Base-by-base conservation (phyloP, 2,888 invertebrate species). In the Dione vanillae region DNA sequence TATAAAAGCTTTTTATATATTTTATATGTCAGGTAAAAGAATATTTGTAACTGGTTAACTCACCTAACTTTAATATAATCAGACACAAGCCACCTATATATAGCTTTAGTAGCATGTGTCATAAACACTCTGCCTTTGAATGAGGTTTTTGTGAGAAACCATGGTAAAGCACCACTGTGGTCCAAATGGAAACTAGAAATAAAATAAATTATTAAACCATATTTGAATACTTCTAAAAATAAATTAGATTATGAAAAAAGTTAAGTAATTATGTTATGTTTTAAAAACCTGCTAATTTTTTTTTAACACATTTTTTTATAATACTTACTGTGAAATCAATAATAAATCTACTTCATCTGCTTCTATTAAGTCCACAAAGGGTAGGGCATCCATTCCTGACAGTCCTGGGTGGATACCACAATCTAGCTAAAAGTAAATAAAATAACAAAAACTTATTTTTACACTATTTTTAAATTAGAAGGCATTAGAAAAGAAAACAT, bases 101-200 rank as follows among this genome's bases (percentile, higher is more conserved):
- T 99, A 37, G 99, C 99, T 94, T 99, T 99, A 0, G 99, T 99
- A 0, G 99, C 99, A 85, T 99, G 99, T 0, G 99, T 99, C 99
- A 99, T 99, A 85, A 99, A 99, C 86, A 99, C 99, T 52, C 99
- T 95, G 0, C 99, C 99, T 82, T 98, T 98, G 88, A 99, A 99
- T 67, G 97, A 98, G 0, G 99, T 99, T 88, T 99, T 99, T 81
- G 97, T 96, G 40, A 99, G 93, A 86, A 99, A 99, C 98, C 99
- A 99, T 0, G 99, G 99, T 70, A 99, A 89, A 0, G 99, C 99
- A 1, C 99, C 99, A 80, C 98, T 98, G 91, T 99, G 99, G 87
- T 99, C 99, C 85, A 99, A 94, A 91, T 99, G 99, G 86, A 99
- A 99, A 92, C 98, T 98, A 83, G 71, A 92, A 67, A 49, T 0